phyloP scores from a whole-genome alignment of 2,888 invertebrate genomes.

The Cryptops parisi region DNA sequence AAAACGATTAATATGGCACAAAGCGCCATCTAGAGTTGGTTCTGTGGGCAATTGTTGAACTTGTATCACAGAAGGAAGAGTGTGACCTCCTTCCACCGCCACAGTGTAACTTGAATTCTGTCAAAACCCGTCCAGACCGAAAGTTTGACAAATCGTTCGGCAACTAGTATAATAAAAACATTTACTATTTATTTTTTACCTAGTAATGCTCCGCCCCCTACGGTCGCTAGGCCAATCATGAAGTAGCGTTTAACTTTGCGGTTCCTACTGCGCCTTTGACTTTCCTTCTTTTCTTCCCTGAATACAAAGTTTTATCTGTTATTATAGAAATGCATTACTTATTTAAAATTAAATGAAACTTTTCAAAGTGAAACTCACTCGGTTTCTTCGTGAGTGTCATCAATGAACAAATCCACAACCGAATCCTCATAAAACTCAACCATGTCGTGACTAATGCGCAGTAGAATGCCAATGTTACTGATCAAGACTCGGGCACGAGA shows the following conservation, averaged over 20 bases:
- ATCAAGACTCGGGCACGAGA: conserved; percentile 44
- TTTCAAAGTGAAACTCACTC: conserved; percentile 30
- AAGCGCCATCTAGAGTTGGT: no score
- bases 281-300: conserved; percentile 39
- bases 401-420: conserved; percentile 38
- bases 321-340: background rate
- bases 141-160: no score
- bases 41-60: no score
- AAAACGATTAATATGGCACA: no score
- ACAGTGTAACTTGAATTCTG: no score
- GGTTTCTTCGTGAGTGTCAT: conserved; percentile 29
- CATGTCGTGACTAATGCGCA: conserved; percentile 39
- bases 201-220: conserved; percentile 48
- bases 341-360: background rate
- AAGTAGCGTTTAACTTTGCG: conserved; percentile 45
- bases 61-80: no score
- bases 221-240: conserved; percentile 46
- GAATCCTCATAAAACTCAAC: conserved; percentile 45
- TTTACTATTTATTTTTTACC: conserved; percentile 24
- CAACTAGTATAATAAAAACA: no score
- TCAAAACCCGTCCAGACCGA: no score
- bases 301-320: conserved; percentile 6
- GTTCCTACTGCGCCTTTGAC: conserved; percentile 35
- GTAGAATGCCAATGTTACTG: conserved; percentile 39
- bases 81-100: no score